Evolutionary conservation across 1,140 invertebrate species (phyloP).

Genomic region (Diachasma alloeum): DNA sequence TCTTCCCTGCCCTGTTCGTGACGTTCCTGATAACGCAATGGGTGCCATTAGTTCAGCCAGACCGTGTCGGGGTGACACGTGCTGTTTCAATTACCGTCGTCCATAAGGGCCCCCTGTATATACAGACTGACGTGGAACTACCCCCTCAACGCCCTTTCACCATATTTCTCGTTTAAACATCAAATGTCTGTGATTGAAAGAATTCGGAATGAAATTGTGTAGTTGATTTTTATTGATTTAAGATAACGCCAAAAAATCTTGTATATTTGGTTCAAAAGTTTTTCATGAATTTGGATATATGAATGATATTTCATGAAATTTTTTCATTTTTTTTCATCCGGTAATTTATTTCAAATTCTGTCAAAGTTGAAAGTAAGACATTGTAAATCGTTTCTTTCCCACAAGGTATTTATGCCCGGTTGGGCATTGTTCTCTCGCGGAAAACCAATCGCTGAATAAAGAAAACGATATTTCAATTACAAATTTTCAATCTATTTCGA

Average conservation of each 20-base stretch:
- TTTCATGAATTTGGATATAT: too few species aligned
- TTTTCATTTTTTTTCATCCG: not conserved
- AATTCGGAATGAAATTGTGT: not conserved
- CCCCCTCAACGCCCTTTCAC: not conserved
- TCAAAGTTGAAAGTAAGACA: too few species aligned
- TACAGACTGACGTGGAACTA: not conserved
- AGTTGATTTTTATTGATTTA: too few species aligned
- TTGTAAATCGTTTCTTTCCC: too few species aligned
- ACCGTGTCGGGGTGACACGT: slow-evolving; percentile 21
- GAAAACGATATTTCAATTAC: too few species aligned
- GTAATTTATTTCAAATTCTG: not conserved
- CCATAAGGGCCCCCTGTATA: not conserved
- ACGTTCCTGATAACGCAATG: slow-evolving; percentile 31
- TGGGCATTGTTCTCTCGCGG: too few species aligned
- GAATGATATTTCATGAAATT: too few species aligned
- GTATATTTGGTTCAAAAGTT: too few species aligned
- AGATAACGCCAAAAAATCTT: too few species aligned
- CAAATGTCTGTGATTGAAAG: not conserved
- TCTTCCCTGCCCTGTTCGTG: slow-evolving; percentile 14
- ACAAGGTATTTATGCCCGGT: too few species aligned
- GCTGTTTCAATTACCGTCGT: slow-evolving; percentile 30
- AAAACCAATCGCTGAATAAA: too few species aligned
- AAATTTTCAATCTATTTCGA: too few species aligned
- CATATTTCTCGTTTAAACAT: not conserved
- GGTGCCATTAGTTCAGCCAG: slow-evolving; percentile 24